Evolutionary conservation across 2,888 invertebrate species (phyloP).

Genomic region (Acholoe squamosa): DNA sequence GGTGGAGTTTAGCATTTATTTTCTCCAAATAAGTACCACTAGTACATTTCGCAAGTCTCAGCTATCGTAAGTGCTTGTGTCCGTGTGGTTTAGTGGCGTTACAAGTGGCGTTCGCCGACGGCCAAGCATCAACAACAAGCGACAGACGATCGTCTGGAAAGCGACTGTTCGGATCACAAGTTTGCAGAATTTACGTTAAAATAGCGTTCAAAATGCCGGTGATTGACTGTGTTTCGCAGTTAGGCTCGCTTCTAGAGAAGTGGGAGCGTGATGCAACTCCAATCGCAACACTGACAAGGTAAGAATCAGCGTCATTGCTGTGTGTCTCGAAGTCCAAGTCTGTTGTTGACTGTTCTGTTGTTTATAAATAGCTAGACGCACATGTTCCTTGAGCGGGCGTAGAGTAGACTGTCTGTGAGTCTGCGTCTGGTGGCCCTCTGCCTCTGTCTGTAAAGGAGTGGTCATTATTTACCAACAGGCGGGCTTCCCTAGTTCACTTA

Average conservation of each 20-base stretch:
- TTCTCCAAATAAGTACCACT: neutral
- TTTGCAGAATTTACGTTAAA: neutral
- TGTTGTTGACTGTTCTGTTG: conserved; percentile 4
- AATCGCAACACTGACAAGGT: conserved; percentile 74
- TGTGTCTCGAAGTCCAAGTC: neutral
- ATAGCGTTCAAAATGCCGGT: conserved; percentile 73
- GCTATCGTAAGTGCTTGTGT: neutral
- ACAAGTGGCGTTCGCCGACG: neutral
- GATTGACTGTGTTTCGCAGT: conserved; percentile 75
- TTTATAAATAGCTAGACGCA: conserved; percentile 24
- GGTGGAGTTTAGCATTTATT: neutral
- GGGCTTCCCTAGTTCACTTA: too few species aligned
- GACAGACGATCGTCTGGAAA: conserved; percentile 38
- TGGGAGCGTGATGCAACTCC: conserved; percentile 76
- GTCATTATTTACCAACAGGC: too few species aligned
- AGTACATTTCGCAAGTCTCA: neutral
- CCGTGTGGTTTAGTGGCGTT: neutral
- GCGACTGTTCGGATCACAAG: neutral
- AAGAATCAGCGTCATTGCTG: neutral
- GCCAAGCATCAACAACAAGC: conserved; percentile 23
- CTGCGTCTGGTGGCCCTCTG: too few species aligned
- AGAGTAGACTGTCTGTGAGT: too few species aligned
- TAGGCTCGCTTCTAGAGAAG: conserved; percentile 77
- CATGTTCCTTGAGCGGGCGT: neutral
- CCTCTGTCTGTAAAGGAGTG: too few species aligned